phyloP scores from a whole-genome alignment of 2,888 invertebrate species.

The Euzetes globulus region DNA sequence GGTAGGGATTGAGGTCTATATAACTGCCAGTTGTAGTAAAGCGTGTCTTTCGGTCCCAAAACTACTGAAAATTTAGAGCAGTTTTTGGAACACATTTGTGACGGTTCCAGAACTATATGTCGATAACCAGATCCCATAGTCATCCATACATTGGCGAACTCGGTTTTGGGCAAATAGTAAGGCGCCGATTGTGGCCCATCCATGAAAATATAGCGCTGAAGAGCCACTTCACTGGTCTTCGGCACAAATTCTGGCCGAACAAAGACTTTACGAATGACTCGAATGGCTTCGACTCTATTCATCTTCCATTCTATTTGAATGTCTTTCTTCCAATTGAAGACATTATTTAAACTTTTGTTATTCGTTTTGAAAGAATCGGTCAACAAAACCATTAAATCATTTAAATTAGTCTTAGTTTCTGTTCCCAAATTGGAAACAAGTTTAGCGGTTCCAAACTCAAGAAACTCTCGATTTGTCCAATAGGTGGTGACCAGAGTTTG shows the following conservation, averaged over 20 bases:
- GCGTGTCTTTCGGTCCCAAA: constrained; percentile 62
- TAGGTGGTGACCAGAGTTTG: neutral
- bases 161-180: constrained; percentile 67
- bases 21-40: constrained; percentile 78
- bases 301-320: constrained; percentile 55
- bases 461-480: neutral
- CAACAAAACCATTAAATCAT: neutral
- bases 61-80: constrained; percentile 65
- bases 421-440: neutral
- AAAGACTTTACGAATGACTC: constrained; percentile 63
- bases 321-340: neutral
- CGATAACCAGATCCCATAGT: constrained; percentile 65
- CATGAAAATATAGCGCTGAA: constrained; percentile 67
- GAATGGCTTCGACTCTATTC: constrained; percentile 65
- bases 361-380: constrained; percentile 8
- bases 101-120: constrained; percentile 64
- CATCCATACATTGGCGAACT: constrained; percentile 71
- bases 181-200: constrained; percentile 61
- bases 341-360: constrained; percentile 11
- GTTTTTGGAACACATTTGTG: constrained; percentile 62
- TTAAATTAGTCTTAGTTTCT: neutral
- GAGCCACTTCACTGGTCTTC: constrained; percentile 48
- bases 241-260: constrained; percentile 60
- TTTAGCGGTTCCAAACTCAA: constrained; percentile 11
- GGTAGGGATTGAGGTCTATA: constrained; percentile 65